Percentiles rank a stretch among this genome's conserved stretches.
Evolutionary conservation across 1,140 invertebrate genomes (phyloP).

Genomic region (Lepidurus arcticus): DNA sequence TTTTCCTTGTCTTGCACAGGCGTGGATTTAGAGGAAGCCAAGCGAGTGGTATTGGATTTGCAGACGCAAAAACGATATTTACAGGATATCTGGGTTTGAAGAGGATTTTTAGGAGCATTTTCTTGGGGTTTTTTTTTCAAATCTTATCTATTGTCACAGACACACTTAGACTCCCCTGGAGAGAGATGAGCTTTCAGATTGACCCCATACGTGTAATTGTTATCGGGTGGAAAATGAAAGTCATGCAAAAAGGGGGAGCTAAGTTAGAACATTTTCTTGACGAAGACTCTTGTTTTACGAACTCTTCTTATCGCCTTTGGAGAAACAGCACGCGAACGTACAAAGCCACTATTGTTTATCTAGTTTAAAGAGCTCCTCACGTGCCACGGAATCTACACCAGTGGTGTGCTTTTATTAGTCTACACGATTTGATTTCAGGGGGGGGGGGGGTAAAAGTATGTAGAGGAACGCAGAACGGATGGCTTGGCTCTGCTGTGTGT

Average conservation of each 20-base stretch:
- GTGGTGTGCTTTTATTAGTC: neutral
- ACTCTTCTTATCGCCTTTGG: constrained; percentile 1
- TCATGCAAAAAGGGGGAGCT: neutral
- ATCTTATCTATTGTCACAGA: neutral
- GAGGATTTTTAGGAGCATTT: neutral
- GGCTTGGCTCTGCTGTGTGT: neutral
- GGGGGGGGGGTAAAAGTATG: too few relatives aligned
- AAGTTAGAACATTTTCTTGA: neutral
- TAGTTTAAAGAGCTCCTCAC: constrained; percentile 2
- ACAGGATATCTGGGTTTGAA: constrained; percentile 34
- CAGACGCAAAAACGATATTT: constrained; percentile 33
- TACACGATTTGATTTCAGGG: neutral
- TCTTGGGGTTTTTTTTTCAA: neutral
- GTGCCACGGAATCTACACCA: neutral
- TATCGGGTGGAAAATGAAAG: neutral
- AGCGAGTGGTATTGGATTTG: constrained; percentile 12
- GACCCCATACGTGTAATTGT: neutral
- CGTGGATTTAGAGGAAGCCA: constrained; percentile 29
- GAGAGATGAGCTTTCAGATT: neutral
- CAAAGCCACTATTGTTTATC: neutral
- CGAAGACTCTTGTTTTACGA: neutral
- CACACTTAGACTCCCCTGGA: neutral
- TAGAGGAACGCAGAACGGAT: neutral
- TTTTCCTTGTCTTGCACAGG: neutral
- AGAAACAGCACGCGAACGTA: neutral